A percentile compares a stretch with the other conserved stretches of the same genome.
Evolutionary conservation across 2,113 vertebrate species (phyloP).

Genomic region (Bos indicus): DNA sequence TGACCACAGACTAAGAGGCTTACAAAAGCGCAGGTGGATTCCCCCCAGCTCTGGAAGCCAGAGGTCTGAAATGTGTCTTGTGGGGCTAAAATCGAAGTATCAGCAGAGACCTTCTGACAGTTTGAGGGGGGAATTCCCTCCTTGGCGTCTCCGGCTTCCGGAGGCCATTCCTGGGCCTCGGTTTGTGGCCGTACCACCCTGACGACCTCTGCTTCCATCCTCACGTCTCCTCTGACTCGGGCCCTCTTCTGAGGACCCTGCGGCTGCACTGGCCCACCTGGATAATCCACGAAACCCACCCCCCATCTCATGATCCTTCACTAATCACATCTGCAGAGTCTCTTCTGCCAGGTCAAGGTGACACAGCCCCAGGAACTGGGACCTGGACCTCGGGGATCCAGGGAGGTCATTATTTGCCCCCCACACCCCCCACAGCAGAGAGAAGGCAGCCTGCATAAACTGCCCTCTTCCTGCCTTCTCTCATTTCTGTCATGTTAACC

Average conservation of each 20-base stretch:
- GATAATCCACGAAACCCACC: not conserved
- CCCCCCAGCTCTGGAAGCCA: not conserved
- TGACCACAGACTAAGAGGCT: not conserved
- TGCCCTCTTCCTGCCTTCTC: not conserved
- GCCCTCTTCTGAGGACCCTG: not conserved
- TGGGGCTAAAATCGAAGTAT: not conserved
- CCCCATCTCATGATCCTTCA: not conserved
- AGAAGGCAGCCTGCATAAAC: not conserved
- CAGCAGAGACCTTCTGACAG: not conserved
- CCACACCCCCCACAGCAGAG: not conserved
- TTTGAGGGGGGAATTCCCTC: too few relatives aligned
- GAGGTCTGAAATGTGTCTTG: not conserved
- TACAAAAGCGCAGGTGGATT: not conserved
- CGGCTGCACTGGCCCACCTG: not conserved
- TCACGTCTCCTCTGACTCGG: not conserved
- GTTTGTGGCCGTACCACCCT: not conserved
- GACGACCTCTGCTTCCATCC: accelerated
- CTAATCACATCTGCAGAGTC: not conserved
- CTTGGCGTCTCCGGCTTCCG: not conserved
- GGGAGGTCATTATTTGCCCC: not conserved
- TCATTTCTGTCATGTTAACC: not conserved
- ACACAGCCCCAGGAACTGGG: not conserved
- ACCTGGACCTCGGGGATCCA: not conserved
- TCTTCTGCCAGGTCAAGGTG: not conserved
- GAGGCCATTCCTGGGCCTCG: not conserved